Percentiles rank a stretch among this genome's conserved stretches.
Conservation (phyloP, 2,113 vertebrate genomes). For the Lepus americanus region DNA sequence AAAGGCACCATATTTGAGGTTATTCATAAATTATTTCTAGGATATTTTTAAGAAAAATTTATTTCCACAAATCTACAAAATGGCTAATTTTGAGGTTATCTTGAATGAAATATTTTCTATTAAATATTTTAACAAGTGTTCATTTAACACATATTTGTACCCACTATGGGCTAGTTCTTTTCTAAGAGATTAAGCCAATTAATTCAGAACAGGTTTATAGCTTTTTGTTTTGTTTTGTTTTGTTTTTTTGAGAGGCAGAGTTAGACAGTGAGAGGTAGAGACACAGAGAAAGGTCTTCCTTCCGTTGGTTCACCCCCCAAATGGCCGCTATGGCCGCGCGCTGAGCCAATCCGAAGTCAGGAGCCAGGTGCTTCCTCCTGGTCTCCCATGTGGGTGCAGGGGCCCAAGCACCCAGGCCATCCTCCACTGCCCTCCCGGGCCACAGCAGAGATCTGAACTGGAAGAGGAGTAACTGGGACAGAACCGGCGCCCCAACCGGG, state of each 20-base stretch:
- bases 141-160: neutral
- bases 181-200: neutral
- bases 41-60: neutral
- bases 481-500: too few species aligned
- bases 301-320: too few species aligned
- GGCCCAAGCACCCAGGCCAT: too few species aligned
- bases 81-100: neutral
- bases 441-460: too few species aligned
- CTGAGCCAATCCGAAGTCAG: too few species aligned
- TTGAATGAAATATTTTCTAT: neutral
- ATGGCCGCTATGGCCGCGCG: too few species aligned
- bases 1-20: neutral
- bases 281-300: too few species aligned
- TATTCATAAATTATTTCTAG: neutral
- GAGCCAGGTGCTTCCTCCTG: too few species aligned
- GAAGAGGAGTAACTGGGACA: too few species aligned
- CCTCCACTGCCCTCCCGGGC: too few species aligned
- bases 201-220: neutral
- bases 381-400: too few species aligned
- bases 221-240: neutral
- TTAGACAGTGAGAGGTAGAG: too few species aligned
- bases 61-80: constrained; percentile 1
- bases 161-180: neutral
- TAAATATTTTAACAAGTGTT: constrained; percentile 41
- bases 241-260: neutral